These are phyloP conservation scores for Drosophila serrata DNA, from an alignment of 1,140 invertebrate genomes.

Conservation along the genomic window DNA sequence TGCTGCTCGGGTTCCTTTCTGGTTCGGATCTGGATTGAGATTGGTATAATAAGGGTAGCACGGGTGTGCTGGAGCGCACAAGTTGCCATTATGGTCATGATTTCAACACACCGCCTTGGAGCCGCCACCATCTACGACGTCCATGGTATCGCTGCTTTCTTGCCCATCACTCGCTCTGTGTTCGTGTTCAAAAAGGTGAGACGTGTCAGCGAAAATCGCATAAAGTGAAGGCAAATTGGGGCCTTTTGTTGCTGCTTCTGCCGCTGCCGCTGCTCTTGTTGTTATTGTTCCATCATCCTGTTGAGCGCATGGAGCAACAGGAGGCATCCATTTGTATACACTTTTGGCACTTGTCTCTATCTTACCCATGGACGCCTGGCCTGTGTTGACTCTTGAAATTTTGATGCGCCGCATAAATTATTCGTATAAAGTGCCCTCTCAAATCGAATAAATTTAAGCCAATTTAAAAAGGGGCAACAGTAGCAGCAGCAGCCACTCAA, in stretches of 20 bases:
- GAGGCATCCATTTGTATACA: conserved; percentile 46
- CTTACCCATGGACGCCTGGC: background rate
- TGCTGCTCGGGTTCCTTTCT: conserved; percentile 10
- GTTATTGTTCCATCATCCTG: conserved; percentile 49
- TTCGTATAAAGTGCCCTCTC: conserved; percentile 46
- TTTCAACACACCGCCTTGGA: conserved; percentile 32
- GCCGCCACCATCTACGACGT: background rate
- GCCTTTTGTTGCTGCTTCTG: conserved; percentile 47
- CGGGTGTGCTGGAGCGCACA: conserved; percentile 49
- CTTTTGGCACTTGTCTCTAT: conserved; percentile 52
- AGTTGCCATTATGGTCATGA: conserved; percentile 62
- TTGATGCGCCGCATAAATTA: conserved; percentile 61
- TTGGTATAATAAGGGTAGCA: conserved; percentile 39
- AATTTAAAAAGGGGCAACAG: conserved; percentile 58
- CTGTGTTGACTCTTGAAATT: conserved; percentile 55
- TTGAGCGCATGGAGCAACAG: conserved; percentile 58
- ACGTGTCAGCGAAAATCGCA: conserved; percentile 61
- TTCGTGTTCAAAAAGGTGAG: conserved; percentile 51
- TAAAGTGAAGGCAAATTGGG: conserved; percentile 56
- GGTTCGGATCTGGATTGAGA: conserved; percentile 1
- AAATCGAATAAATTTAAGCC: conserved; percentile 69
- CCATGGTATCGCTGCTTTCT: conserved; percentile 10
- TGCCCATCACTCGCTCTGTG: conserved; percentile 25
- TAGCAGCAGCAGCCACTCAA: conserved; percentile 21
- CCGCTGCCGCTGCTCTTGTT: conserved; percentile 18